Conservation (phyloP, 2,113 vertebrate genomes). For the Pristiophorus japonicus region DNA sequence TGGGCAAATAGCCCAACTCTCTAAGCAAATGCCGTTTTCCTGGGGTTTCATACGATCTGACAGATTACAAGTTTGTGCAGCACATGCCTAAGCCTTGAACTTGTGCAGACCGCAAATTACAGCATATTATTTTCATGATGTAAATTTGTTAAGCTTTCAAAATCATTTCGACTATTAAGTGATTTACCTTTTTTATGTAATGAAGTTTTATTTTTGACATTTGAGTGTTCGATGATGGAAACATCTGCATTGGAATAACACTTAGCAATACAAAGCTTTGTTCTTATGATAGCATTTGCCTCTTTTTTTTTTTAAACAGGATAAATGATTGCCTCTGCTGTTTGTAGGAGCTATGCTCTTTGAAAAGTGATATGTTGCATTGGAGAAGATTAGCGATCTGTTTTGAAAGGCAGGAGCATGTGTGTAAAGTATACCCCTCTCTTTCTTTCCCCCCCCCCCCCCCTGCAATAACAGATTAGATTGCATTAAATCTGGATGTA, state of each 20-base stretch:
- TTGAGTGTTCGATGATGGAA: background rate
- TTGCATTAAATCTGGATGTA: background rate
- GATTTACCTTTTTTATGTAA: background rate
- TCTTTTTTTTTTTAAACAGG: background rate
- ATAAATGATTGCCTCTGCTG: background rate
- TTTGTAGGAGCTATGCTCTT: background rate
- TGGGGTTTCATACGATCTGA: too few species aligned
- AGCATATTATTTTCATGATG: background rate
- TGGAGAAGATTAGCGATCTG: background rate
- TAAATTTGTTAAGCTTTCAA: background rate
- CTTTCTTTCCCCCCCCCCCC: background rate
- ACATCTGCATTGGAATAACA: background rate
- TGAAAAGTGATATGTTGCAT: conserved; percentile 15
- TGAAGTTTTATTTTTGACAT: background rate
- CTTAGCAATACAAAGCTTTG: too few species aligned
- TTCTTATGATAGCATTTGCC: background rate
- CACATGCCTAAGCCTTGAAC: too few species aligned
- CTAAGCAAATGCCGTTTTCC: too few species aligned
- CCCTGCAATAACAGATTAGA: background rate
- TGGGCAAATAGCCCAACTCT: too few species aligned
- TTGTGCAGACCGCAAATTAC: too few species aligned
- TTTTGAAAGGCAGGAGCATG: background rate
- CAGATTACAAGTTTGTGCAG: too few species aligned
- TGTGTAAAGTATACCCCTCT: background rate
- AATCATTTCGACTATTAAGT: background rate